Evolutionary conservation across 1,140 invertebrate species (phyloP), one percentile per base, ranked within the genome.

Genomic region (Eupristina koningsbergeri): DNA sequence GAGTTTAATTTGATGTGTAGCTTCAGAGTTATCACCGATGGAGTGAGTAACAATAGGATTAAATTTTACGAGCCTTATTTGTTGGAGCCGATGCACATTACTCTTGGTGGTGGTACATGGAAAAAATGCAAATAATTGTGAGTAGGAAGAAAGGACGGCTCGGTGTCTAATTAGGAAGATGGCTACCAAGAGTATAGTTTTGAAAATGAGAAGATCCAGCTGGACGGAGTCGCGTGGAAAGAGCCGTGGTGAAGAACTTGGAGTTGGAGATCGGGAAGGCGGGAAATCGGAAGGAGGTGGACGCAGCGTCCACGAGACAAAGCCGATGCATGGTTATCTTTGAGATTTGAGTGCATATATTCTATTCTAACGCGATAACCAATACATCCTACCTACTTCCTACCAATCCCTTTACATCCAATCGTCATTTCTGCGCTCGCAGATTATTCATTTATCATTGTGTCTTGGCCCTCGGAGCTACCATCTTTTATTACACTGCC

Each of bases 211-310:
- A 69, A 79, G 47, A 39, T 79, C 29, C 41, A 50, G n/a, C n/a
- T 31, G 36, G 75, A 45, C 3, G 41, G 22, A 17, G 26, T 50
- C 69, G 41, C 0, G 15, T 22, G 31, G 45, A 80, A 67, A 29
- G 26, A 47, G 29, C 53, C 26, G 3, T 17, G 13, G n/a, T n/a
- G n/a, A n/a, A n/a, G n/a, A 17, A 29, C 15, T 39, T 29, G 15
- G 9, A 71, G 67, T 39, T 26, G 39, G 29, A 26, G 47, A 26
- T 19, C 41, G 45, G 13, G 47, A 13, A n/a, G 29, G n/a, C 15
- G n/a, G 41, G 53, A 58, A 80, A 80, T 53, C 73, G 26, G 22
- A 80, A 34, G 47, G 29, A 80, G n/a, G 29, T 34, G 11, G n/a
- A n/a, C n/a, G n/a, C n/a, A n/a, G n/a, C n/a, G n/a, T 9, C 50